Conservation (phyloP, 1,140 invertebrate genomes). For the Neuroterus valhalla region DNA sequence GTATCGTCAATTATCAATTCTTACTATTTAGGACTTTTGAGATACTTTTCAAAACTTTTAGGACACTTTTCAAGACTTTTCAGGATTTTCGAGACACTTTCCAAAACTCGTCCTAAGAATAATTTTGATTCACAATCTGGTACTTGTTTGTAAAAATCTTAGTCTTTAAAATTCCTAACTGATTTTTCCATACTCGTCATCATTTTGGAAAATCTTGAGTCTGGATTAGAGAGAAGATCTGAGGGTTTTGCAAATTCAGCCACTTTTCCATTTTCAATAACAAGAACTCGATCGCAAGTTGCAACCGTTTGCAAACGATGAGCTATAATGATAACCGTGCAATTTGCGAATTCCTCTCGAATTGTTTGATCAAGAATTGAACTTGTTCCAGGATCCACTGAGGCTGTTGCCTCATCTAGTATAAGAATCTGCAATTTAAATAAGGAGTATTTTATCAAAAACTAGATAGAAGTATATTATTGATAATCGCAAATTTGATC, state of each 20-base stretch:
- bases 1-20: too few relatives aligned
- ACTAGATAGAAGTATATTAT: too few relatives aligned
- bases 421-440: constrained; percentile 75
- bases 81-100: too few relatives aligned
- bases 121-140: neutral
- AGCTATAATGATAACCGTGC: constrained; percentile 80
- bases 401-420: constrained; percentile 82
- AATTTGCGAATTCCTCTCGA: constrained; percentile 67
- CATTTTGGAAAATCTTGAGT: constrained; percentile 77
- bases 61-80: too few relatives aligned
- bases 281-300: constrained; percentile 78
- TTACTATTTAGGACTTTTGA: too few relatives aligned
- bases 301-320: constrained; percentile 78
- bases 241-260: constrained; percentile 77
- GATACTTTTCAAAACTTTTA: too few relatives aligned
- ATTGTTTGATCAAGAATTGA: constrained; percentile 69
- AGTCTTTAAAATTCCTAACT: constrained; percentile 14
- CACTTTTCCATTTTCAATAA: constrained; percentile 77
- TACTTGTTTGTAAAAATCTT: neutral
- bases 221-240: constrained; percentile 71
- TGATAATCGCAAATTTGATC: too few relatives aligned
- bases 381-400: constrained; percentile 77
- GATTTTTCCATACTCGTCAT: constrained; percentile 67
- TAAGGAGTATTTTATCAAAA: neutral
- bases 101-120: too few relatives aligned